Conservation (phyloP, 1,140 invertebrate species). For the Drosophila melanogaster region DNA sequence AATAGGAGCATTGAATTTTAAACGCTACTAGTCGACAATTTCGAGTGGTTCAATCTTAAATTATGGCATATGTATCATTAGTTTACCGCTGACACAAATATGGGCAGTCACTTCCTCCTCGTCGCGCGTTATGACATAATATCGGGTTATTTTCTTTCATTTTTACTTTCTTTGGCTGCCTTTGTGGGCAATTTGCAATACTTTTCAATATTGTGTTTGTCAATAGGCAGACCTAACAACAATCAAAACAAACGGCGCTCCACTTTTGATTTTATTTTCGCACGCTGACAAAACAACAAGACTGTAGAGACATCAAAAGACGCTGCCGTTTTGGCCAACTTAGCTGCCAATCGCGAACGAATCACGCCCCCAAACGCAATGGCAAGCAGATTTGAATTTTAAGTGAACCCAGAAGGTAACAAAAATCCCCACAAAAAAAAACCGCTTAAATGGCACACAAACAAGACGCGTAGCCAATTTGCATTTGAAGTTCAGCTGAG, state of each 20-base stretch:
- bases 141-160: conserved; percentile 15
- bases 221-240: conserved; percentile 54
- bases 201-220: conserved; percentile 70
- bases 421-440: conserved; percentile 18
- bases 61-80: conserved; percentile 40
- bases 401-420: conserved; percentile 20
- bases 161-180: conserved; percentile 7
- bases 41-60: conserved; percentile 25
- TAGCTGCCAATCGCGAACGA: conserved; percentile 27
- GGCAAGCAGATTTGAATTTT: conserved; percentile 42
- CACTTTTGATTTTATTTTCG: conserved; percentile 67
- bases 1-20: conserved; percentile 20
- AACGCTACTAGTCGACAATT: conserved; percentile 43
- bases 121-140: conserved; percentile 49
- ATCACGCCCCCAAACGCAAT: conserved; percentile 51
- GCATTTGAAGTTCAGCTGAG: conserved; percentile 45
- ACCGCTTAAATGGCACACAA: conserved; percentile 22
- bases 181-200: conserved; percentile 54
- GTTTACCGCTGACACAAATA: conserved; percentile 55
- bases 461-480: conserved; percentile 32
- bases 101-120: conserved; percentile 52
- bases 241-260: conserved; percentile 70
- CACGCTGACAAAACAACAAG: conserved; percentile 52
- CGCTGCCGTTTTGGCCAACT: conserved; percentile 46
- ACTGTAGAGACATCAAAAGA: conserved; percentile 59